Evolutionary conservation across 2,113 vertebrate species (phyloP).

Genomic region (Acrocephalus arundinaceus): DNA sequence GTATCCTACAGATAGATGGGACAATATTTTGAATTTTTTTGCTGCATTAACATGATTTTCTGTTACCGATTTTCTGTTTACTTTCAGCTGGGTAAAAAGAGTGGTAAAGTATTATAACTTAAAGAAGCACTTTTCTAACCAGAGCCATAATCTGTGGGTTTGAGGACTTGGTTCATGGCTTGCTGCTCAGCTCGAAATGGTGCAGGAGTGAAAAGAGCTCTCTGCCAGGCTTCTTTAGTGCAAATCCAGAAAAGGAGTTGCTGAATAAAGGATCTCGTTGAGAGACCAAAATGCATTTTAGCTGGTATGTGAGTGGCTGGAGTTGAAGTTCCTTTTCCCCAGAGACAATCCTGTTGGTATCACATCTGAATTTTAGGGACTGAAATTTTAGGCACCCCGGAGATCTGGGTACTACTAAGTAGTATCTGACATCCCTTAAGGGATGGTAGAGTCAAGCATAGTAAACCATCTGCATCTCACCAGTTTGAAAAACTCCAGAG

Average conservation of each 20-base stretch:
- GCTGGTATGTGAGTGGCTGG: background rate
- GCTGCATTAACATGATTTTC: background rate
- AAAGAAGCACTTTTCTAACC: background rate
- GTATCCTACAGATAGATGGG: background rate
- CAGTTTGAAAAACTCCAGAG: background rate
- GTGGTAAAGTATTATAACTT: background rate
- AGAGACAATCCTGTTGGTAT: background rate
- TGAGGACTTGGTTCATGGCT: background rate
- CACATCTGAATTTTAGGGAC: background rate
- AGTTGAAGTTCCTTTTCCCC: background rate
- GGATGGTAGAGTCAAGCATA: background rate
- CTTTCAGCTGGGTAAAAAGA: background rate
- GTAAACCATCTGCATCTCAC: background rate
- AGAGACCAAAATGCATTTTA: background rate
- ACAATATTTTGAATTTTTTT: background rate
- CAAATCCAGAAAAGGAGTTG: background rate
- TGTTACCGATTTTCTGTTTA: background rate
- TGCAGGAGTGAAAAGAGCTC: background rate
- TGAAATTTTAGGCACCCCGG: background rate
- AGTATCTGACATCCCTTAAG: background rate
- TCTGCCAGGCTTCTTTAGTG: background rate
- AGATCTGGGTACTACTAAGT: background rate
- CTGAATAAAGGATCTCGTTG: background rate
- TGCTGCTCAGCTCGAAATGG: accelerated
- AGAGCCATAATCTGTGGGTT: background rate